Conservation (phyloP, 2,888 invertebrate species). For the Dryobotodes eremita region DNA sequence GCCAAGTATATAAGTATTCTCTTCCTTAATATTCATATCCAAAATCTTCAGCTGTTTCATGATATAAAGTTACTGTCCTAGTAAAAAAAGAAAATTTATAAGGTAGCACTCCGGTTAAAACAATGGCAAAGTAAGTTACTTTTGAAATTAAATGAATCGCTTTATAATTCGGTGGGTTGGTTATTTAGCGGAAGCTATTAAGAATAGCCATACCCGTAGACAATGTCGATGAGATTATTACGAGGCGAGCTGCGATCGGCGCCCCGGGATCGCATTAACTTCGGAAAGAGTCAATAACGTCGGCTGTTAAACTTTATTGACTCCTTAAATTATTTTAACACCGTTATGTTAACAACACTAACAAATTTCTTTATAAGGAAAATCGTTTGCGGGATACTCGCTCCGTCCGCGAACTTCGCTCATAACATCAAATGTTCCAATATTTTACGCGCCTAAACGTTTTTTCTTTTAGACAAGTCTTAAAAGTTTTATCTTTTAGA, state of each 20-base stretch:
- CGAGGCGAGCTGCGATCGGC: slow-evolving; percentile 76
- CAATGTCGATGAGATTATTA: slow-evolving; percentile 83
- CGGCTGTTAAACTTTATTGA: slow-evolving; percentile 86
- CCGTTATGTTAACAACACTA: slow-evolving; percentile 84
- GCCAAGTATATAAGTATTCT: not conserved
- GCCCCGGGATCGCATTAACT: slow-evolving; percentile 82
- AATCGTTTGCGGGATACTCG: slow-evolving; percentile 74
- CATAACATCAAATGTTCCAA: slow-evolving; percentile 80
- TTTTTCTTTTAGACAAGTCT: slow-evolving; percentile 69
- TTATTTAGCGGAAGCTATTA: slow-evolving; percentile 71
- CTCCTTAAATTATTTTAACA: slow-evolving; percentile 86
- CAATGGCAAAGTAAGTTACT: slow-evolving; percentile 27
- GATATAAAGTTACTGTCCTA: not conserved
- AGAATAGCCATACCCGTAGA: slow-evolving; percentile 79
- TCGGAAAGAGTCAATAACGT: slow-evolving; percentile 82
- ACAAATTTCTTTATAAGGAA: slow-evolving; percentile 84
- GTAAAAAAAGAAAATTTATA: slow-evolving; percentile 4
- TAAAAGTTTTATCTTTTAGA: slow-evolving; percentile 67
- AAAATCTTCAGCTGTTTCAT: slow-evolving; percentile 4
- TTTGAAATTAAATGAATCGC: slow-evolving; percentile 50
- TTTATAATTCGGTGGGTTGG: slow-evolving; percentile 58
- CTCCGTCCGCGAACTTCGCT: slow-evolving; percentile 73
- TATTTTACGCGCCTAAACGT: slow-evolving; percentile 75
- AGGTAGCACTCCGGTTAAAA: not conserved
- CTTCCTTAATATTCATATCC: slow-evolving; percentile 1